Percentiles rank a stretch among this genome's conserved stretches.
These are phyloP conservation scores for western clawed frog (Xenopus tropicalis) DNA, from an alignment of 2,113 vertebrate species.

Conservation along the genomic window DNA sequence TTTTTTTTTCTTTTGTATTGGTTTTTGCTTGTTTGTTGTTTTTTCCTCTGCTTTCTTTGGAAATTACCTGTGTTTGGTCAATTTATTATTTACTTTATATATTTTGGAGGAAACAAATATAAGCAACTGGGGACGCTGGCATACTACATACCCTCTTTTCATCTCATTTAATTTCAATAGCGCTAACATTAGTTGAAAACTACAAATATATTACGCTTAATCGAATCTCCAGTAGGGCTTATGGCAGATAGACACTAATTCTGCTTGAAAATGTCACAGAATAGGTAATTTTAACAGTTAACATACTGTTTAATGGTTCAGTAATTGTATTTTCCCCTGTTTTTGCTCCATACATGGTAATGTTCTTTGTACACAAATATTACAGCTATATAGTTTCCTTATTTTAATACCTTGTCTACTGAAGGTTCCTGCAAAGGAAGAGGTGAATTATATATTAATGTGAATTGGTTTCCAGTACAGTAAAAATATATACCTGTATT, in stretches of 20 bases:
- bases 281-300: not conserved
- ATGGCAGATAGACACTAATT: not conserved
- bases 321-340: not conserved
- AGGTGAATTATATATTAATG: not conserved
- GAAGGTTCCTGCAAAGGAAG: not conserved
- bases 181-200: not conserved
- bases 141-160: not conserved
- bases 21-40: conserved; percentile 57
- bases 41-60: conserved; percentile 67
- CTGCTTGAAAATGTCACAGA: not conserved
- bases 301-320: not conserved
- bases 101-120: conserved; percentile 45
- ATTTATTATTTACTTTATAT: conserved; percentile 72
- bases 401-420: not conserved
- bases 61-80: conserved; percentile 91
- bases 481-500: not conserved
- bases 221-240: not conserved
- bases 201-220: not conserved
- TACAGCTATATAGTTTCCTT: not conserved
- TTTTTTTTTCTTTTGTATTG: conserved; percentile 28
- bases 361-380: not conserved
- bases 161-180: not conserved
- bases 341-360: not conserved
- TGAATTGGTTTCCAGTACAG: not conserved
- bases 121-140: conserved; percentile 22